These are phyloP conservation scores for Pipistrellus nathusii DNA, from an alignment of 2,797 vertebrate genomes.

Conservation along the genomic window DNA sequence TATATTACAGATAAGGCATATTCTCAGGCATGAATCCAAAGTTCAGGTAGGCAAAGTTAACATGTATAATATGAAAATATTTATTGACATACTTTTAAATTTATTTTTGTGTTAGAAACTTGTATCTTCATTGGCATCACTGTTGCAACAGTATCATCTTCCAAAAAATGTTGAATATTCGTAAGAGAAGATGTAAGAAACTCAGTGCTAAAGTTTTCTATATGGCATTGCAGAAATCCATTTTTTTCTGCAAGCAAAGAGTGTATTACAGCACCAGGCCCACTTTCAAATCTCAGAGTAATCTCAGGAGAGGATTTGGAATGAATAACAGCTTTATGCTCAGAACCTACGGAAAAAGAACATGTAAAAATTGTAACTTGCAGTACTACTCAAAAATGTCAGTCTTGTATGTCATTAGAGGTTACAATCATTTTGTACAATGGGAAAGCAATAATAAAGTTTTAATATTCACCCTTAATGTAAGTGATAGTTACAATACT, in stretches of 20 bases:
- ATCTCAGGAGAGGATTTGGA: conserved; percentile 91
- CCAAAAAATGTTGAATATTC: conserved; percentile 96
- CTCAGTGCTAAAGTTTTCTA: conserved; percentile 94
- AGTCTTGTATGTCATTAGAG: not conserved
- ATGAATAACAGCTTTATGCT: conserved; percentile 83
- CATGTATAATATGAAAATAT: conserved; percentile 49
- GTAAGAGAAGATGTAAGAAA: conserved; percentile 95
- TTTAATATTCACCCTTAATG: conserved; percentile 35
- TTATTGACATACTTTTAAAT: conserved; percentile 92
- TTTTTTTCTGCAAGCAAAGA: conserved; percentile 95
- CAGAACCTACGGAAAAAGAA: conserved; percentile 86
- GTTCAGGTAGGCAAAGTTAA: not conserved
- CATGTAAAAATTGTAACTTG: conserved; percentile 63
- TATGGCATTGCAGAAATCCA: conserved; percentile 95
- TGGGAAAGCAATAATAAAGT: conserved; percentile 43
- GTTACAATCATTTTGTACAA: not conserved
- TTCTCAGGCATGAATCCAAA: conserved; percentile 43
- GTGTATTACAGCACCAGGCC: conserved; percentile 92
- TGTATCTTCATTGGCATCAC: conserved; percentile 98
- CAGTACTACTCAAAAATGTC: conserved; percentile 46
- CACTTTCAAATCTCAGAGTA: conserved; percentile 93
- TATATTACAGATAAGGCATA: not conserved
- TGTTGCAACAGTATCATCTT: conserved; percentile 93
- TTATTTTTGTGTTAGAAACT: conserved; percentile 92
- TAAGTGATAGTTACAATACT: conserved; percentile 20